Base-by-base conservation (phyloP, 2,113 vertebrate genomes). In the Scophthalmus maximus region DNA sequence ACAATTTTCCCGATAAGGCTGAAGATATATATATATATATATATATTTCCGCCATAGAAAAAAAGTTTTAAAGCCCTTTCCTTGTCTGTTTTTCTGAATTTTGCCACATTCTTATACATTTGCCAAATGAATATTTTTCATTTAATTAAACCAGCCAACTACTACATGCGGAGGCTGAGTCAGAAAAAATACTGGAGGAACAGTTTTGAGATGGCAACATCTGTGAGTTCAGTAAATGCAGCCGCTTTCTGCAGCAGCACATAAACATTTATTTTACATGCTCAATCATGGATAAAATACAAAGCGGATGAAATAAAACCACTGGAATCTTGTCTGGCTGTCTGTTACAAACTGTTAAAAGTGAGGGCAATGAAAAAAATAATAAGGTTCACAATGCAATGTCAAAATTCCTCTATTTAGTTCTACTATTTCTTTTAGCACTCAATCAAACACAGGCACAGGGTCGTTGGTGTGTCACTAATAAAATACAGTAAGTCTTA, bases 141-240 rank as follows among this genome's bases (percentile, higher is more conserved):
- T 72, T 83, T 74, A 81, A 79, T 88, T 80, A 73, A 53, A 60
- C 25, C 22, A 55, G 66, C 47, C 47, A 68, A 73, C 74, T 32
- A 56, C 75, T 67, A 86, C 79, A 81, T 80, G 58, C 51, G 2
- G 63, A 81, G 85, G 2, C 8, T 26, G 12, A 74, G 59, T 68
- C 57, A 69, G 46, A 69, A 66, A 67, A 83, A 65, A n/a, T 50
- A 73, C 64, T 38, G 23, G 36, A 26, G 23, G 22, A 60, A 78
- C 25, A 55, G 61, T 62, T 34, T 76, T 62, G 49, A 56, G 66
- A 62, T 36, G 55, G 61, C 49, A 1, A 70, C 81, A 80, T 79
- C 29, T 65, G 53, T 68, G 42, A 80, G 71, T 49, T 81, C 68
- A 52, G 74, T 81, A 83, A 86, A 88, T 85, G 80, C 79, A 64